Percentiles rank a stretch among this genome's conserved stretches.
phyloP scores from a whole-genome alignment of 2,797 vertebrate genomes.

The Mormyrus proboscirostris region DNA sequence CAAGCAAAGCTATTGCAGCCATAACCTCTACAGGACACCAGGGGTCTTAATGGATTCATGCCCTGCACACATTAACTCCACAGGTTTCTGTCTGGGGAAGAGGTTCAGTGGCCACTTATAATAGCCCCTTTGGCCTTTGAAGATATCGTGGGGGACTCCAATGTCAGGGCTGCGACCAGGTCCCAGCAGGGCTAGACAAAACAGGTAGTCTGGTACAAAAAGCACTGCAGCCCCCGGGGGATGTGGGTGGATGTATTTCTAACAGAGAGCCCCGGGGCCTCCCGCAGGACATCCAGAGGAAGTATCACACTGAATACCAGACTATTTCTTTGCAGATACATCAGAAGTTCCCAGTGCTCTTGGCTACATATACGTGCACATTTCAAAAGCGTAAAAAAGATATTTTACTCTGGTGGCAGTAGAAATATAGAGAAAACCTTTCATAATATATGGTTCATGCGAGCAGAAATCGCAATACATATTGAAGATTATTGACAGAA shows the following conservation, averaged over 20 bases:
- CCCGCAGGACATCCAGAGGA: neutral
- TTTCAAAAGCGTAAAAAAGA: neutral
- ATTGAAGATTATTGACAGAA: neutral
- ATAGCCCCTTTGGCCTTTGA: neutral
- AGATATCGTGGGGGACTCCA: neutral
- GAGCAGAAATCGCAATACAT: neutral
- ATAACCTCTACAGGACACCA: neutral
- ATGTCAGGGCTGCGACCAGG: neutral
- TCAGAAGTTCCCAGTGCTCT: neutral
- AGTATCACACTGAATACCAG: slow-evolving; percentile 2
- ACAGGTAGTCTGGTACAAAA: neutral
- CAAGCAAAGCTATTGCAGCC: neutral
- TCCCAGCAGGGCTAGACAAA: slow-evolving; percentile 9
- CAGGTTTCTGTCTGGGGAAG: slow-evolving; percentile 6
- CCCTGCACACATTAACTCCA: neutral
- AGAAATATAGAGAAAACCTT: neutral
- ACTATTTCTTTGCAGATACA: neutral
- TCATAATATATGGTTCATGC: neutral
- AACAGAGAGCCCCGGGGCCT: neutral
- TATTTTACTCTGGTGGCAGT: neutral
- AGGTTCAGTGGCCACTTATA: neutral
- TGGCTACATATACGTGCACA: neutral
- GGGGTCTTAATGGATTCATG: neutral
- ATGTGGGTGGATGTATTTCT: neutral
- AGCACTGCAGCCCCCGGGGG: neutral